Conservation (phyloP, 2,797 vertebrate species). For the Gobionotothen gibberifrons region DNA sequence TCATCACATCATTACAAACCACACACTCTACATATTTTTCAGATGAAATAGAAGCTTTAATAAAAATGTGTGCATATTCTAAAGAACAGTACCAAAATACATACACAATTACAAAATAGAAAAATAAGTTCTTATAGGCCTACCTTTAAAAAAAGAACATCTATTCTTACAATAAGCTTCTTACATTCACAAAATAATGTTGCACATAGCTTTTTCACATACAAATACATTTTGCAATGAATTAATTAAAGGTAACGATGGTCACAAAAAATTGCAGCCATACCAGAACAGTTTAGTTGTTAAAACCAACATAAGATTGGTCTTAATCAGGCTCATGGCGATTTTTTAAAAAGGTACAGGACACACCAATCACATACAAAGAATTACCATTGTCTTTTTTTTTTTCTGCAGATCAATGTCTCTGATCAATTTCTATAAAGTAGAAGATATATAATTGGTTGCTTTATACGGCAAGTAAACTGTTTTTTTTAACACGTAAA, state of each 20-base stretch:
- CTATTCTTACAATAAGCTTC: constrained; percentile 38
- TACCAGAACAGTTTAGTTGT: constrained; percentile 22
- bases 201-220: constrained; percentile 55
- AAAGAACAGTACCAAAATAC: constrained; percentile 62
- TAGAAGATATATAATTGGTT: constrained; percentile 7
- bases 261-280: constrained; percentile 29
- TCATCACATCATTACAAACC: constrained; percentile 1
- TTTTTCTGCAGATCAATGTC: constrained; percentile 1
- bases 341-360: background rate
- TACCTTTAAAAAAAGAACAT: constrained; percentile 27
- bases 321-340: background rate
- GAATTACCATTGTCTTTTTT: background rate
- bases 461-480: background rate
- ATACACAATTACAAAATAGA: constrained; percentile 63
- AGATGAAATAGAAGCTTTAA: constrained; percentile 61
- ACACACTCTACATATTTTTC: background rate
- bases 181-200: constrained; percentile 70
- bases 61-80: constrained; percentile 49
- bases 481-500: constrained; percentile 1
- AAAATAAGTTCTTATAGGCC: constrained; percentile 67
- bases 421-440: background rate
- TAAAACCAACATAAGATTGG: constrained; percentile 1
- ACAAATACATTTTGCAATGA: constrained; percentile 45
- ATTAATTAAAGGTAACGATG: constrained; percentile 19
- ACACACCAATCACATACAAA: background rate